Conservation (phyloP, 2,113 vertebrate genomes). For the Danionella cerebrum region DNA sequence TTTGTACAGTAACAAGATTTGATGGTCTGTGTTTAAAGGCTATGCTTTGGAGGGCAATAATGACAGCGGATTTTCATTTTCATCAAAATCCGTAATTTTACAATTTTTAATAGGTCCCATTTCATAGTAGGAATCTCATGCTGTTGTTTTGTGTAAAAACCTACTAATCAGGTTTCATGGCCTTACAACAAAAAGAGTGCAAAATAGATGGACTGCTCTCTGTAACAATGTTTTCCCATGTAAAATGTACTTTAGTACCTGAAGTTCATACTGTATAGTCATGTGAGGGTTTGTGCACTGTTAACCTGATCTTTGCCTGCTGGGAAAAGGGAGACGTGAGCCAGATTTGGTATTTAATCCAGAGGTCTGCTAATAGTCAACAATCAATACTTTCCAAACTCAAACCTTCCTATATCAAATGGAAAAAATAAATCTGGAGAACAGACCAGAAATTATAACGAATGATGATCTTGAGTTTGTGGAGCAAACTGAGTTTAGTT, state of each 20-base stretch:
- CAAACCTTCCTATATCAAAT: background rate
- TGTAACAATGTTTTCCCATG: no score
- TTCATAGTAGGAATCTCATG: no score
- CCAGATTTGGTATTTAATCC: background rate
- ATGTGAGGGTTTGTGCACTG: background rate
- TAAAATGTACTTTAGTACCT: no score
- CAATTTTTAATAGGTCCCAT: no score
- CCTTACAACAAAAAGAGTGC: no score
- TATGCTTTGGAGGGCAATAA: background rate
- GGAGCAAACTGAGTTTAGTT: background rate
- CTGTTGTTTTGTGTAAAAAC: no score
- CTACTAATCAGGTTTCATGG: no score
- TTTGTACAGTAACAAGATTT: slow-evolving; percentile 8
- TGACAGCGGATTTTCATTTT: background rate
- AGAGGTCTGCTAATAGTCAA: background rate
- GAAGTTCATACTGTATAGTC: no score
- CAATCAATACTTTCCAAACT: background rate
- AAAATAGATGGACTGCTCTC: no score
- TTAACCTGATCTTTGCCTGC: background rate
- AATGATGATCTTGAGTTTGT: background rate
- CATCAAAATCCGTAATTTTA: no score
- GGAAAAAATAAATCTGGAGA: background rate
- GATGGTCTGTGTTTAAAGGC: slow-evolving; percentile 6
- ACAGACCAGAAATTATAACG: no score
- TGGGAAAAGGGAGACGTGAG: background rate